Evolutionary conservation across 2,797 vertebrate genomes (phyloP), one percentile per base, ranked within the genome.

Genomic region (Hafferia zeledoni): DNA sequence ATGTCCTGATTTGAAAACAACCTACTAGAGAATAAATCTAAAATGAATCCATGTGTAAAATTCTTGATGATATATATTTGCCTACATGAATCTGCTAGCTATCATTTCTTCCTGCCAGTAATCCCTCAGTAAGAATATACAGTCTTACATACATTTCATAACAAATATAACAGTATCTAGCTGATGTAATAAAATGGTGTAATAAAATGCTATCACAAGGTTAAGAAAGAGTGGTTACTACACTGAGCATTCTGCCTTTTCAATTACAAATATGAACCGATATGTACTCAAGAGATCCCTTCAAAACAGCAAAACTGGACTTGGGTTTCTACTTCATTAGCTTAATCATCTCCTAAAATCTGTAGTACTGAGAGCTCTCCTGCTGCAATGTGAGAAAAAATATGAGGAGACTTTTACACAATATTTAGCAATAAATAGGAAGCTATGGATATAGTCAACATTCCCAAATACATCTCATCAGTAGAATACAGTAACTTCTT

Each of bases 31-130:
- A 88, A 76, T 57, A 94, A 82, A 86, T 64, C 33, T 88, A 72
- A 95, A 92, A 56, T 80, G 12, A 88, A 94, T 31, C 68, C 83
- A 82, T 9, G 30, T 55, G 74, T 82, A 72, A 93, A 91, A 89
- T 82, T 70, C 39, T 44, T 59, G 31, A 84, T 50, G 35, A 91
- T 49, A 46, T 28, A 18, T 24, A 33, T 86, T 68, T 65, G 33
- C 35, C 74, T 39, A 5, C 27, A 41, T 16, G 20, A 55, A 89
- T 71, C 77, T 88, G 37, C 53, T n/a, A 93, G 49, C 33, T 31
- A 74, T 77, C 59, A 30, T 44, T 91, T 78, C 69, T 86, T 64
- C 49, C 64, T 91, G 67, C 41, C 70, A 82, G 68, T 63, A 92
- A 56, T 63, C 59, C 67, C 88, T 44, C 87, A 77, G 31, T 23